phyloP scores from a whole-genome alignment of 2,888 invertebrate species.

The Nasonovia ribisnigri region DNA sequence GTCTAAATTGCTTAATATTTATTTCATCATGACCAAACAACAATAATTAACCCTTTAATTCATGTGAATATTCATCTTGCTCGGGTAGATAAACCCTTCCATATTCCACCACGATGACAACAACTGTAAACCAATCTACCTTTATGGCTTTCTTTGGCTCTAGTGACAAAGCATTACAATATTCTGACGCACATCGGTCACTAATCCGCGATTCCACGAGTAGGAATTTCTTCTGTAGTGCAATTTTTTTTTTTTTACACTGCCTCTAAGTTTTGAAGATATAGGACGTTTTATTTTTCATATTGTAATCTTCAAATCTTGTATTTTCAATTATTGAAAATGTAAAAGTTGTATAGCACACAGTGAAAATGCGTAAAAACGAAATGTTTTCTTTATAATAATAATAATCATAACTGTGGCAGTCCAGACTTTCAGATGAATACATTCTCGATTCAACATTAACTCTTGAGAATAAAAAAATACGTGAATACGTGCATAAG shows the following conservation, averaged over 20 bases:
- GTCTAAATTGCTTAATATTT: background rate
- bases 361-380: background rate
- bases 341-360: background rate
- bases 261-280: background rate
- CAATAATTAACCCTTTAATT: background rate
- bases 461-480: background rate
- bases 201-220: background rate
- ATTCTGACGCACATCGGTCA: background rate
- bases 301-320: background rate
- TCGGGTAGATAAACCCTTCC: background rate
- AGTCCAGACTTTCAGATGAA: background rate
- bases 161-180: background rate
- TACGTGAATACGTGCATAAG: background rate
- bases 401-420: background rate
- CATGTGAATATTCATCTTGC: background rate
- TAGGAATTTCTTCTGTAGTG: background rate
- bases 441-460: background rate
- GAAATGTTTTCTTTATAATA: background rate
- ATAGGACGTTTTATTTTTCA: background rate
- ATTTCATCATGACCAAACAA: background rate
- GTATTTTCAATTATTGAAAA: background rate
- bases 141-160: background rate
- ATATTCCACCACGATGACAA: background rate
- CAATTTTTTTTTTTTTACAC: background rate
- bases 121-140: background rate